phyloP scores from a whole-genome alignment of 1,140 invertebrate genomes.

The Drosophila yakuba region DNA sequence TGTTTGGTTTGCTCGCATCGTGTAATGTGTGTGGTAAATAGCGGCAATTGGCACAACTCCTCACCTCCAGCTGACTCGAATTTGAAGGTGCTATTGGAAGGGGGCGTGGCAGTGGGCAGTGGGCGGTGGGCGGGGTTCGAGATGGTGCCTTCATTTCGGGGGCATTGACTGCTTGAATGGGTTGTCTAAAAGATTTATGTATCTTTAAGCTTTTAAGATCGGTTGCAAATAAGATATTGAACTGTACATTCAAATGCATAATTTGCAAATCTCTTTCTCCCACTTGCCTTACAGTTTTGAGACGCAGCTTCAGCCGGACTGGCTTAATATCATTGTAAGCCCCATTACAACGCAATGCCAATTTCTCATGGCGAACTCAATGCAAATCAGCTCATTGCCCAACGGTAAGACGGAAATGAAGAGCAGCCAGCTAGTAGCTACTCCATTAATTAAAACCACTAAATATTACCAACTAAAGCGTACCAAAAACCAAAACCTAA shows the following conservation, averaged over 20 bases:
- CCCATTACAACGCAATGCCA: conserved; percentile 44
- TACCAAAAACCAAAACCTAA: conserved; percentile 28
- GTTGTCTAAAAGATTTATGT: background rate
- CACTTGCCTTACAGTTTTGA: background rate
- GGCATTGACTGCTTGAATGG: conserved; percentile 54
- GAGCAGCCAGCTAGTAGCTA: conserved; percentile 33
- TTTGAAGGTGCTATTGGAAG: background rate
- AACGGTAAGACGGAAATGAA: conserved; percentile 55
- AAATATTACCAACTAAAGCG: conserved; percentile 72
- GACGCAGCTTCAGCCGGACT: background rate
- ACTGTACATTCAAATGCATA: no score
- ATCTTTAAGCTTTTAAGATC: background rate
- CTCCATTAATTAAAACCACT: conserved; percentile 74
- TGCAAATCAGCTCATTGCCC: conserved; percentile 68
- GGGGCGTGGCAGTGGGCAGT: no score
- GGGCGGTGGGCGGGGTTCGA: no score
- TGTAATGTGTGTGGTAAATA: conserved; percentile 76
- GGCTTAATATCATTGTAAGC: conserved; percentile 19
- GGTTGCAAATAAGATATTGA: no score
- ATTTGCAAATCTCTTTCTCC: background rate
- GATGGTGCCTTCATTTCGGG: background rate
- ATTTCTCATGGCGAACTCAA: conserved; percentile 64
- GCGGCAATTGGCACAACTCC: conserved; percentile 53
- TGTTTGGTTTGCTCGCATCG: conserved; percentile 68
- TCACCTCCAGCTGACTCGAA: conserved; percentile 16